A percentile compares a stretch with the other conserved stretches of the same genome.
These are phyloP conservation scores for Eulemur albifrons DNA, from an alignment of 2,797 vertebrate genomes.

Conservation along the genomic window DNA sequence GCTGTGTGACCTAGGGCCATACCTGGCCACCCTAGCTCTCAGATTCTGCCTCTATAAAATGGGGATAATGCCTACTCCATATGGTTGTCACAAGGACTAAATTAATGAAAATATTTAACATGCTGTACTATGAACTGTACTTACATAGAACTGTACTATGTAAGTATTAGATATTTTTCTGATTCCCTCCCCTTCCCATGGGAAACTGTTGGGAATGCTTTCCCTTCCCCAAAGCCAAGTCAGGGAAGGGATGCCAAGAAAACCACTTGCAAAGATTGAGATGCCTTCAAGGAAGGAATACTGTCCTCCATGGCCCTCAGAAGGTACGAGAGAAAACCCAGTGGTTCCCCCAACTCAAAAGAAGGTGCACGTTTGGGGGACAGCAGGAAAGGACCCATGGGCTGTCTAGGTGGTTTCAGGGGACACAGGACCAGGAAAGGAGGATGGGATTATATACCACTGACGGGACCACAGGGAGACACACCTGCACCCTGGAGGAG, in stretches of 20 bases:
- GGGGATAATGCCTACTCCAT: background rate
- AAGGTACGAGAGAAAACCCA: background rate
- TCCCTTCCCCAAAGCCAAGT: background rate
- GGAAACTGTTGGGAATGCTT: background rate
- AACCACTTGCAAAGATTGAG: background rate
- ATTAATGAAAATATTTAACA: background rate
- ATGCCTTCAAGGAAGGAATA: background rate
- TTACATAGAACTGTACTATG: background rate
- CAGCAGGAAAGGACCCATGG: background rate
- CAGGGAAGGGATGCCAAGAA: no score
- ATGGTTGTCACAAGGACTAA: background rate
- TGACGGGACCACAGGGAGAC: no score
- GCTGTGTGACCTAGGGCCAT: background rate
- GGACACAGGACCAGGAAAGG: background rate
- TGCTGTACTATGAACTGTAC: background rate
- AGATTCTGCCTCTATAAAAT: background rate
- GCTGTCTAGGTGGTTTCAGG: background rate
- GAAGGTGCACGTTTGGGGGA: background rate
- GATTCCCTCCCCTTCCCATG: background rate
- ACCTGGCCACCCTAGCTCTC: background rate
- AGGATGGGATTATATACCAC: background rate
- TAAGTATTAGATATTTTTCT: background rate
- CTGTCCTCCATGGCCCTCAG: background rate
- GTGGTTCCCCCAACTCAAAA: background rate
- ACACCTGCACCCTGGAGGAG: background rate